Evolutionary conservation across 2,797 vertebrate genomes (phyloP), one percentile per base, ranked within the genome.

Genomic region (Natrix natrix): DNA sequence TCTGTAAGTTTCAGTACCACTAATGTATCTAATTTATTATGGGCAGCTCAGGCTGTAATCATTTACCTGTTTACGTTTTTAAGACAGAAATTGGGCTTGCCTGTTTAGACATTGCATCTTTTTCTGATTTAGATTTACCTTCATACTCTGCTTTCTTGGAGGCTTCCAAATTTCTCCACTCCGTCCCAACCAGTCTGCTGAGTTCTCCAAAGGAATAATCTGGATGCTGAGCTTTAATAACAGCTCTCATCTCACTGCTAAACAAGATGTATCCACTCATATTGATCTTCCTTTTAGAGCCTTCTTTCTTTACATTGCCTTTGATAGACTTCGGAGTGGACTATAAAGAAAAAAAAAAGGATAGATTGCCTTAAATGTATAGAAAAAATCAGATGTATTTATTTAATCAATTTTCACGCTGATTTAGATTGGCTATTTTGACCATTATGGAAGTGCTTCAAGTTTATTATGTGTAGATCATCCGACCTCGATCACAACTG

Each of bases 181-280:
- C 99, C 86, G 99, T 99, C 93, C 99, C 99, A 94, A 99, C 99
- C 1, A 99, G 98, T 86, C 99, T 98, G 96, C 99, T 99, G 97
- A 99, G 98, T 96, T 99, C 99, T 94, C 99, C 99, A 92, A 99
- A 99, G 92, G 99, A 99, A 96, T 99, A 99, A 97, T 99, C 99
- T 69, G 99, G 99, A 94, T 99, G 99, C 96, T 98, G 99, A 96
- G 99, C 99, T 97, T 99, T 99, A 97, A 99, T 99, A 95, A 99
- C 99, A 2, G 99, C 99, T 96, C 99, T 98, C 99, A 99, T 99
- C 97, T 99, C 99, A 86, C 99, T 99, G 98, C 99, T 99, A 97
- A 99, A 99, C 95, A 99, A 97, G 97, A 99, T 99, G 97, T 99
- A 99, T 93, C 99, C 99, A 43, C 99, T 99, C 99, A 99, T 99